A percentile compares a stretch with the other conserved stretches of the same genome.
These are phyloP conservation scores for Procambarus clarkii DNA, from an alignment of 1,140 invertebrate species.

Conservation along the genomic window DNA sequence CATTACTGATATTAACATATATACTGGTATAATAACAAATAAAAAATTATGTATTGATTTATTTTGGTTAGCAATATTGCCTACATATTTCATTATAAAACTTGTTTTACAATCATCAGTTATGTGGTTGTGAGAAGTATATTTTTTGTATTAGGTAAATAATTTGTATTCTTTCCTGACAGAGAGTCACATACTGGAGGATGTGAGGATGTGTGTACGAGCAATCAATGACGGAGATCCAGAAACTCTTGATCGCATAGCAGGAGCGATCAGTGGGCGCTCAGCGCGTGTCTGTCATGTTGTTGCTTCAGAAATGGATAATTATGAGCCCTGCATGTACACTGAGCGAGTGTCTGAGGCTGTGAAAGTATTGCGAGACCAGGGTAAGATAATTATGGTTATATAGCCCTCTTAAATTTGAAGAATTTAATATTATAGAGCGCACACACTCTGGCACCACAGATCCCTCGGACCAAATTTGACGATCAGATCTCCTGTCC, in stretches of 20 bases:
- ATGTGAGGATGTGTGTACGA: slow-evolving; percentile 98
- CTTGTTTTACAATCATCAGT: no score
- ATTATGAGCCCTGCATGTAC: slow-evolving; percentile 96
- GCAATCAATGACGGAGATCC: slow-evolving; percentile 95
- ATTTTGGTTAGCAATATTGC: no score
- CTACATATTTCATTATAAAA: no score
- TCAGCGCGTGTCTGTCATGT: slow-evolving; percentile 96
- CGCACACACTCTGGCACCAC: no score
- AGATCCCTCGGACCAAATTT: no score
- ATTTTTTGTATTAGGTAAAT: no score
- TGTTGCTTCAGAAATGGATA: slow-evolving; percentile 98
- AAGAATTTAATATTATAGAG: no score
- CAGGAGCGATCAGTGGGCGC: slow-evolving; percentile 95
- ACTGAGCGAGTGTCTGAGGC: slow-evolving; percentile 96
- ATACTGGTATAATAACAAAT: no score
- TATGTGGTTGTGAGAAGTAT: neutral
- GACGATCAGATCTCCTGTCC: no score
- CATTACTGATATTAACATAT: neutral
- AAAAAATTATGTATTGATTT: no score
- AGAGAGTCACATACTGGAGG: slow-evolving; percentile 98
- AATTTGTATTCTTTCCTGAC: neutral
- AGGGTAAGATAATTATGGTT: slow-evolving; percentile 80
- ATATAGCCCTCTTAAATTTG: no score
- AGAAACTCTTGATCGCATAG: slow-evolving; percentile 93
- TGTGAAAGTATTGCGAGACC: slow-evolving; percentile 92